Base-by-base conservation (phyloP, 2,113 vertebrate genomes). In the Gila orcuttii region DNA sequence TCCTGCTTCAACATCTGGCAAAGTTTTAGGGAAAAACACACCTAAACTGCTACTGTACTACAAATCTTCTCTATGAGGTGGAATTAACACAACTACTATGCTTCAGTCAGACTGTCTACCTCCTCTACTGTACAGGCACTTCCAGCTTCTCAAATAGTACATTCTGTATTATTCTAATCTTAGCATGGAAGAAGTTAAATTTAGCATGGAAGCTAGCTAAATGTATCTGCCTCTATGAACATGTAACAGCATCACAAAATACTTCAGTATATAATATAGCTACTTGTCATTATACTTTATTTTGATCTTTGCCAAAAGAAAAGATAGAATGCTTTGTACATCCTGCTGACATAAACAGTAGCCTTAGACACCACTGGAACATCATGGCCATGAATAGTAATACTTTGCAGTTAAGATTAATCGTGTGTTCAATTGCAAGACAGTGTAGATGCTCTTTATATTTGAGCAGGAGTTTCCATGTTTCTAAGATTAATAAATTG, bases 31-130 rank as follows among this genome's bases (percentile, higher is more conserved):
- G 31, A 33, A 45, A 57, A 42, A 45, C 7, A 78, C 42, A 62
- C 60, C 64, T 82, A 64, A 33, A 60, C 71, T 88, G 31, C 31
- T 15, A 59, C 45, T 77, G 47, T 82, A 64, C 28, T 81, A 25
- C 25, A 11, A n/a, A 23, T 76, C 55, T 45, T 47, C 36, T 77
- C 31, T 85, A 3, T 57, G 47, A 87, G 69, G 73, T 57, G 60
- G 62, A 83, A 31, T 69, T 1, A 23, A 66, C 57, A 71, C 62
- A 50, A 55, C 31, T 42, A 62, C 47, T 83, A 83, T 17, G 23
- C 86, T 57, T 82, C 59, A 86, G 89, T 90, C 91, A 92, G 92
- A 94, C 92, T 62, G 55, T 93, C 94, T 95, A 95, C 94, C 94
- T 95, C 94, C 91, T 77, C 89, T 81, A 25, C 74, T 92, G 90